Base-by-base conservation (phyloP, 2,113 vertebrate genomes). In the Plestiodon gilberti region DNA sequence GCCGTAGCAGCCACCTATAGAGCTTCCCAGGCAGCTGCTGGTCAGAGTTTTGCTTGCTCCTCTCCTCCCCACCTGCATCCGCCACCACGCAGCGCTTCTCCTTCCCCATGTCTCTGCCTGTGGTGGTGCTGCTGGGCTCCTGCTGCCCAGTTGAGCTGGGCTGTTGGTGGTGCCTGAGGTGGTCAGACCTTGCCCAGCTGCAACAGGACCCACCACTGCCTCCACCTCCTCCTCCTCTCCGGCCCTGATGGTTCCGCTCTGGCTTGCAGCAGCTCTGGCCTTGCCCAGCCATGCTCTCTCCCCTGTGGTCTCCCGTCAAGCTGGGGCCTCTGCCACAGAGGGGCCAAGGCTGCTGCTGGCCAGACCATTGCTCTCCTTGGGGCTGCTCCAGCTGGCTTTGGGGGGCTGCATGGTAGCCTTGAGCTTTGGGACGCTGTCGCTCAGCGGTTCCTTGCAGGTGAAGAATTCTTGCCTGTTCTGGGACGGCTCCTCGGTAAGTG, bases 401-500 rank as follows among this genome's bases (percentile, higher is more conserved):
- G 98, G 98, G 65, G 97, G 97, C 93, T 96, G 96, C 86, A 96
- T 98, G 96, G 96, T 98, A 94, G 98, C 96, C 25, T 96, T 98
- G 87, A 98, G 97, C 84, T 98, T 97, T 43, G 96, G 96, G 89
- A 97, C 97, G 62, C 95, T 97, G 81, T 97, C 96, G 28, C 95
- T 98, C 90, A 98, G 97, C 92, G 88, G 92, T 65, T 93, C 95
- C 28, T 86, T 91, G n/a, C 93, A 92, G 91, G 94, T 97, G 93
- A 95, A 96, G 94, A 96, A 94, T 83, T 96, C 97, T 1, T 98
- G 97, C 82, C 97, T 97, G 10, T 96, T 98, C 81, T 98, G 98
- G 97, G 97, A 97, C 1, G 97, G 98, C 75, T 97, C 96, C 69
- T 97, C 96, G 95, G 98, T 98, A 91, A 98, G 98, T 97, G 65